Evolutionary conservation across 2,113 vertebrate genomes (phyloP), one percentile per base, ranked within the genome.

Genomic region (Suricata suricatta): DNA sequence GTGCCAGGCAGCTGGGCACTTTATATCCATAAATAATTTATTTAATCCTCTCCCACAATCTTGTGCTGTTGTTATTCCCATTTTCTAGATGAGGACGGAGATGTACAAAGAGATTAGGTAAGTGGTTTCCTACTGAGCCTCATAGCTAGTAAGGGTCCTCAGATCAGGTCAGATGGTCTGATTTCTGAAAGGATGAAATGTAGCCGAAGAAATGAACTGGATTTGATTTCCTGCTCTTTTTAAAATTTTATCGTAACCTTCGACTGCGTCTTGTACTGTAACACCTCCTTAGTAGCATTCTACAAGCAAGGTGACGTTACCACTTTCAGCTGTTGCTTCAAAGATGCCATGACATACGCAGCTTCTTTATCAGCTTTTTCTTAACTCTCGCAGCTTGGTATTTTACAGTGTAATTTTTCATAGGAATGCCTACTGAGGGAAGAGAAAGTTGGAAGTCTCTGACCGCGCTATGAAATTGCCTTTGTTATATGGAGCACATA

Each of bases 111-210:
- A 63, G 21, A 31, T 88, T 83, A 69, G 27, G 15, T 92, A 69
- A 60, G 35, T 66, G 72, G 87, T 60, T 95, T 95, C 50, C 31
- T 60, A 60, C 16, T 95, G 52, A 81, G 47, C 41, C 31, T 86
- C 38, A 84, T 29, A 74, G 31, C 25, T 90, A 68, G 89, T 69
- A 88, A 88, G 33, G 7, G 54, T 90, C 27, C 41, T 77, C 33
- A 15, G 81, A 79, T 86, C 90, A 95, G 91, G 85, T 90, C 50
- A 80, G 60, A 25, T 69, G 41, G 64, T 93, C 35, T 89, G 35
- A 88, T 52, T 94, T 95, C n/a, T 89, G 23, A 97, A 87, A 82
- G 83, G 63, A 63, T 89, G 90, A 85, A 77, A 92, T 66, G 85
- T 79, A 95, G 5, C 54, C 92, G 27, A 93, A 88, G 57, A 96